Evolutionary conservation across 2,113 vertebrate species (phyloP), one percentile per base, ranked within the genome.

Genomic region (Nothocercus nigrocapillus): DNA sequence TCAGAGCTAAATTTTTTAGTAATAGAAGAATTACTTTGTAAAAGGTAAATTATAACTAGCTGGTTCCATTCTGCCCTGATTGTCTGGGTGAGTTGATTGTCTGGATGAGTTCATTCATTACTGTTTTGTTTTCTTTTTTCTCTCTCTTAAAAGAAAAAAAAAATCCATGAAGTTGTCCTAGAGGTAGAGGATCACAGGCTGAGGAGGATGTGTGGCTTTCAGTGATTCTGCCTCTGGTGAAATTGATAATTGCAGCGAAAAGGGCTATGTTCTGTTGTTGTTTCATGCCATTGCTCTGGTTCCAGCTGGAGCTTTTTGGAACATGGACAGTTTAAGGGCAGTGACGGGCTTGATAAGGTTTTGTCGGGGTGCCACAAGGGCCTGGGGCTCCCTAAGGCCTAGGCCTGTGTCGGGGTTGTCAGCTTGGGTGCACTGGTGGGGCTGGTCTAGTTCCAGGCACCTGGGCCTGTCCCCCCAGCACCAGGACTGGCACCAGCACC

Each of bases 391-490:
- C 16, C 25, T 11, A 17, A 40, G 45, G 7, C 18, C 27, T 22
- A 19, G 28, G 27, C 9, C 9, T 30, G 49, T 54, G 53, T 54
- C 53, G 13, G 44, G 13, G 1, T 1, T 24, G 28, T 30, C 54
- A 17, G 53, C 15, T 11, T 7, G 12, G 3, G 17, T 6, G 7
- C 89, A 2, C 0, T 3, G 9, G 19, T 28, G 11, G 7, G 5
- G 6, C 4, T 36, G 24, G 40, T 30, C 40, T 30, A 10, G 7
- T 12, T 7, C 32, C 44, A 28, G 20, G 53, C 49, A 30, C 8
- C 25, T 8, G 5, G 12, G 28, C 5, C 21, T 1, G 0, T 25
- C 1, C 1, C 12, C 7, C 3, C 20, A 49, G 49, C 21, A 22
- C 54, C 54, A 53, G 13, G 25, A 53, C 51, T 9, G 16, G 54